Evolutionary conservation across 2,113 vertebrate species (phyloP).

Genomic region (Lontra canadensis): DNA sequence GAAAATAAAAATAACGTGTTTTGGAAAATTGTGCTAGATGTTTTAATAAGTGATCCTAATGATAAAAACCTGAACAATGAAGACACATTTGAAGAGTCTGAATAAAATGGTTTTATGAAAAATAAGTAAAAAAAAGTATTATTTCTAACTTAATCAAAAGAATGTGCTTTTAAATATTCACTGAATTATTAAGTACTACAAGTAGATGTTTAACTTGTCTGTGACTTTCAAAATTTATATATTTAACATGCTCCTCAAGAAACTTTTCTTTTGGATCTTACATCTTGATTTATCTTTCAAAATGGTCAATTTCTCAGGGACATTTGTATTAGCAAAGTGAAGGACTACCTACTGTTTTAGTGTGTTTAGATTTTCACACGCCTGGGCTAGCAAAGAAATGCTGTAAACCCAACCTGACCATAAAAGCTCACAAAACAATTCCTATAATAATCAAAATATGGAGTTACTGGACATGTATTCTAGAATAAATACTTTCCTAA

Average conservation of each 20-base stretch:
- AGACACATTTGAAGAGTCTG: neutral
- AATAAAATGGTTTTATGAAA: conserved; percentile 4
- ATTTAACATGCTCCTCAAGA: neutral
- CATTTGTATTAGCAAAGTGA: neutral
- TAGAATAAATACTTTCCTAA: neutral
- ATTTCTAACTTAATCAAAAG: conserved; percentile 47
- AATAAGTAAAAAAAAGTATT: neutral
- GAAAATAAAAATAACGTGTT: conserved; percentile 31
- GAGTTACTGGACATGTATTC: neutral
- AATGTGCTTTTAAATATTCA: conserved; percentile 38
- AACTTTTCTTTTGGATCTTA: neutral
- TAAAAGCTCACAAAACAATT: conserved; percentile 11
- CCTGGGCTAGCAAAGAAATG: neutral
- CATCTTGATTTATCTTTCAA: neutral
- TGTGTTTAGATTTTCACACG: conserved; percentile 28
- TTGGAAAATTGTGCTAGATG: neutral
- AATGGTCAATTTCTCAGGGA: neutral
- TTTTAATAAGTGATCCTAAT: conserved; percentile 19
- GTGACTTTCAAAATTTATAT: conserved; percentile 42
- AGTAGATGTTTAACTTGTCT: neutral
- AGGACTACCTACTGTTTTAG: neutral
- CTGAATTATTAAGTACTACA: neutral
- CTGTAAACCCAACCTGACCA: neutral
- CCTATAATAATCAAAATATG: neutral
- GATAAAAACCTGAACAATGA: conserved; percentile 25